Percentiles rank a stretch among this genome's conserved stretches.
Conservation (phyloP, 2,113 vertebrate genomes). For the Gymnorhina tibicen region DNA sequence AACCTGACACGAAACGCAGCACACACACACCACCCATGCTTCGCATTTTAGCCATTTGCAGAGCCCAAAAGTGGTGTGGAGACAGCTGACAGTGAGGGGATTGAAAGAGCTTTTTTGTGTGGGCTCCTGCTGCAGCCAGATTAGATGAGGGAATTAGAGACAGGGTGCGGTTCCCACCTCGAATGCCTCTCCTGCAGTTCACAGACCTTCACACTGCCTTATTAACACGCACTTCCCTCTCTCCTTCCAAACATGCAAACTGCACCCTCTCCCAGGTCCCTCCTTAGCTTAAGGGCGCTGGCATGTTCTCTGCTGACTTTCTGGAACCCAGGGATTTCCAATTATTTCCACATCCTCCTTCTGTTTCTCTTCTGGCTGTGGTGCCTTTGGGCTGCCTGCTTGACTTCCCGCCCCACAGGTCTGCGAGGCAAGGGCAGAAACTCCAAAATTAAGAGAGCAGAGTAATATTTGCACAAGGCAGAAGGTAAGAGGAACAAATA, state of each 20-base stretch:
- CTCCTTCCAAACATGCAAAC: slow-evolving; percentile 50
- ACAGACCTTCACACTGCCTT: slow-evolving; percentile 42
- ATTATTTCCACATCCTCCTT: slow-evolving; percentile 61
- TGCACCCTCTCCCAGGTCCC: slow-evolving; percentile 46
- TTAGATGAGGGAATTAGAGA: slow-evolving; percentile 27
- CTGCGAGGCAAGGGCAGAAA: slow-evolving; percentile 15
- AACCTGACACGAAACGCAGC: not conserved
- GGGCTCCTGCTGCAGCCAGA: slow-evolving; percentile 44
- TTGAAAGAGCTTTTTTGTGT: not conserved
- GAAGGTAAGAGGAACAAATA: slow-evolving; percentile 1
- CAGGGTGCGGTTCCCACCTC: slow-evolving; percentile 51
- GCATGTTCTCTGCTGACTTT: slow-evolving; percentile 46
- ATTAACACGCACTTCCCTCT: slow-evolving; percentile 12
- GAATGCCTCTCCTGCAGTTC: slow-evolving; percentile 33
- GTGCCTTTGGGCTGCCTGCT: slow-evolving; percentile 32
- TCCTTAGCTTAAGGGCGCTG: slow-evolving; percentile 64
- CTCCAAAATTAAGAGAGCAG: not conserved
- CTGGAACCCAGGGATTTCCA: slow-evolving; percentile 60
- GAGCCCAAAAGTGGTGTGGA: not conserved
- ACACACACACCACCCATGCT: not conserved
- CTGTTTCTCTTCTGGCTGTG: slow-evolving; percentile 31
- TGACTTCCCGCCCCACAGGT: slow-evolving; percentile 3
- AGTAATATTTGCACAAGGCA: not conserved
- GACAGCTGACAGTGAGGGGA: not conserved
- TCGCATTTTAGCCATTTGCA: not conserved